phyloP scores from a whole-genome alignment of 2,113 vertebrate genomes.

The Gavialis gangeticus region DNA sequence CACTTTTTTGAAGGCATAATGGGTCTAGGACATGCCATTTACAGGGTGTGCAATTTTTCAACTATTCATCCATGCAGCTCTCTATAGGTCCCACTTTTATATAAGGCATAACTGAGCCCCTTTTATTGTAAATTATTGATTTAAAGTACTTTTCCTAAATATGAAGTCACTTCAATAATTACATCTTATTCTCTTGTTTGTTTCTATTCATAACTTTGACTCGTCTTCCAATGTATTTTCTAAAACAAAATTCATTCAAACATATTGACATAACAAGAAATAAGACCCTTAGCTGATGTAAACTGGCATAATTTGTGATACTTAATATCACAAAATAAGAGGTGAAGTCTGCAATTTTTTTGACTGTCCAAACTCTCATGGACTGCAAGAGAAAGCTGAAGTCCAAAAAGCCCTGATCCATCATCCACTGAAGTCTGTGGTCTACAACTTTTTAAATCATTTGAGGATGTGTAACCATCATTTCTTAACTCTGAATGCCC shows the following conservation, averaged over 20 bases:
- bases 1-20: not conserved
- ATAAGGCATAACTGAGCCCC: not conserved
- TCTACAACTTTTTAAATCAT: not conserved
- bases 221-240: not conserved
- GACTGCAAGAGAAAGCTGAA: too few relatives aligned
- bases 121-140: accelerated
- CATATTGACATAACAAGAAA: not conserved
- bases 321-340: too few relatives aligned
- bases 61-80: not conserved
- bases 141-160: not conserved
- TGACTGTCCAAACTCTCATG: too few relatives aligned
- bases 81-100: not conserved
- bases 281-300: not conserved
- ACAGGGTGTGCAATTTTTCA: not conserved
- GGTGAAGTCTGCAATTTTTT: too few relatives aligned
- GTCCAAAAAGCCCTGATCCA: too few relatives aligned
- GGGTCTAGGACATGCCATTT: not conserved
- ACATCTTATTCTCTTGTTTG: not conserved
- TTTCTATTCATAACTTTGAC: not conserved
- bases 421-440: not conserved
- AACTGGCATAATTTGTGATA: not conserved
- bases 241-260: not conserved
- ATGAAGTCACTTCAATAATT: not conserved
- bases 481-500: not conserved
- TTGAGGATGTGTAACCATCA: not conserved